Conservation (phyloP, 2,797 vertebrate species). For the Danio albolineatus region DNA sequence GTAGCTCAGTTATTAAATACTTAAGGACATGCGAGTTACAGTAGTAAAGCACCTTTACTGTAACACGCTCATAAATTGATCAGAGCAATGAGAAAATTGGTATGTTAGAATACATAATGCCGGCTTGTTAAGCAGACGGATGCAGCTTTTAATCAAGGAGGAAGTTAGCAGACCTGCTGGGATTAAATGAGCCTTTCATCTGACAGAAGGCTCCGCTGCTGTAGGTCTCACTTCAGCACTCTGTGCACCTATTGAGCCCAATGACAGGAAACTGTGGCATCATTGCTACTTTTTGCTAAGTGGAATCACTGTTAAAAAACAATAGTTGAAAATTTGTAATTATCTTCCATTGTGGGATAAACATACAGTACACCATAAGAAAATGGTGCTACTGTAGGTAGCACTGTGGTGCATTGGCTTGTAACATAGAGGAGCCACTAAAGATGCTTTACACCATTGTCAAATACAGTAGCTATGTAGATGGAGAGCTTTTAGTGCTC, state of each 20-base stretch:
- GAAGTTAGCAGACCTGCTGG: constrained; percentile 78
- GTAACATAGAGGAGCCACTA: too few species aligned
- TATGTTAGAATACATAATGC: constrained; percentile 17
- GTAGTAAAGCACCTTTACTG: not conserved
- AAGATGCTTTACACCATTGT: too few species aligned
- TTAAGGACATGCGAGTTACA: not conserved
- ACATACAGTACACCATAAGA: not conserved
- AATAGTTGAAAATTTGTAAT: not conserved
- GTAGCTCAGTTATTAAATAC: not conserved
- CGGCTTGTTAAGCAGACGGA: constrained; percentile 61
- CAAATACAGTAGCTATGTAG: too few species aligned
- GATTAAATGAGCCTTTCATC: constrained; percentile 79
- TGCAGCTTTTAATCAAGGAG: constrained; percentile 76
- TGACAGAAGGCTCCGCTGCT: constrained; percentile 68
- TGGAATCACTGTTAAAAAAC: constrained; percentile 13
- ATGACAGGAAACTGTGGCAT: not conserved
- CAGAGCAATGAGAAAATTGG: not conserved
- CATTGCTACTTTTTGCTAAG: constrained; percentile 1
- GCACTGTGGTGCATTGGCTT: too few species aligned
- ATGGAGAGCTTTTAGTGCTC: too few species aligned
- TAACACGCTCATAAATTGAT: constrained; percentile 5
- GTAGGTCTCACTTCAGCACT: constrained; percentile 38
- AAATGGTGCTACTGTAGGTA: too few species aligned
- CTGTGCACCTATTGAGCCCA: constrained; percentile 2
- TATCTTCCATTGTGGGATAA: not conserved